Evolutionary conservation across 2,888 invertebrate genomes (phyloP).

Genomic region (Callosobruchus maculatus): DNA sequence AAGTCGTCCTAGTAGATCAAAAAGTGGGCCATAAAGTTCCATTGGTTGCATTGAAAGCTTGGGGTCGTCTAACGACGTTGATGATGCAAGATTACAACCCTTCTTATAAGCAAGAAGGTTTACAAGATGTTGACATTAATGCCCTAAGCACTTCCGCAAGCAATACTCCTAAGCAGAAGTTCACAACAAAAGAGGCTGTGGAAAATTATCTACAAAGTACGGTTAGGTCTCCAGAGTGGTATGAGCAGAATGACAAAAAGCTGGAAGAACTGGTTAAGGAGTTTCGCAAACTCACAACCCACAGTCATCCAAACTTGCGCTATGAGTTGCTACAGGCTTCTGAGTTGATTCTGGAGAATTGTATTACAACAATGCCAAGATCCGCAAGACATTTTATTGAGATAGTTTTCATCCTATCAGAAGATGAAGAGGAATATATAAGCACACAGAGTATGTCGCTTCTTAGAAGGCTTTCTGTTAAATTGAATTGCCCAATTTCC

Average conservation of each 20-base stretch:
- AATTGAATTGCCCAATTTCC: constrained; percentile 43
- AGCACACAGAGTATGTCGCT: constrained; percentile 43
- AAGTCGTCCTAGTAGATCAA: constrained; percentile 55
- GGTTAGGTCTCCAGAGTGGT: constrained; percentile 56
- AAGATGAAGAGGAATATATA: constrained; percentile 61
- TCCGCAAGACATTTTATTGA: constrained; percentile 63
- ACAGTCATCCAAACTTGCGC: constrained; percentile 61
- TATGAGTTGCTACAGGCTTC: constrained; percentile 60
- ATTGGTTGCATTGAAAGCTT: constrained; percentile 50
- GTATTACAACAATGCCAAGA: constrained; percentile 58
- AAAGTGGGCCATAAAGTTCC: constrained; percentile 62
- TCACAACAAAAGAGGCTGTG: constrained; percentile 34
- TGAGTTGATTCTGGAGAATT: constrained; percentile 56
- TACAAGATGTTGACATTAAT: constrained; percentile 4
- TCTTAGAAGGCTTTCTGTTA: constrained; percentile 47
- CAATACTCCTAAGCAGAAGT: neutral
- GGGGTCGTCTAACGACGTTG: constrained; percentile 48
- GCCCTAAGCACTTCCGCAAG: neutral
- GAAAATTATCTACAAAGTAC: constrained; percentile 44
- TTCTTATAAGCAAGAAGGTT: constrained; percentile 3
- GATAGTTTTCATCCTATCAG: constrained; percentile 63
- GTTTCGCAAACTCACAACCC: constrained; percentile 55
- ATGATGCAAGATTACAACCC: constrained; percentile 49
- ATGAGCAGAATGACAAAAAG: constrained; percentile 56
- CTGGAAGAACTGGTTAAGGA: constrained; percentile 52